Percentiles rank a stretch among this genome's conserved stretches.
Conservation (phyloP, 2,113 vertebrate species). For the Psilopsiagon aurifrons region DNA sequence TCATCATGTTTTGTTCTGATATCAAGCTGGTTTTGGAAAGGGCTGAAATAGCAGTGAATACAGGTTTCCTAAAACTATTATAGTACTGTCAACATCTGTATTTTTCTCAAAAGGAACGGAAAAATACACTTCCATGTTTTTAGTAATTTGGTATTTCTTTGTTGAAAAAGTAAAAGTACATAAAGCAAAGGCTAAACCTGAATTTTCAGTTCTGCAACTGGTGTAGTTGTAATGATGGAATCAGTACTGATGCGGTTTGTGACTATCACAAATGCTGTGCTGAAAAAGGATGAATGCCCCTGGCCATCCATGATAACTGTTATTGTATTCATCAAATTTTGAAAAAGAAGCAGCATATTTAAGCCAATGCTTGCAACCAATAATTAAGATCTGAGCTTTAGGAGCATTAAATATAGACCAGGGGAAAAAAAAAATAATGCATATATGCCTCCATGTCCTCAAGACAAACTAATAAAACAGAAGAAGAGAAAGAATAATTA, state of each 20-base stretch:
- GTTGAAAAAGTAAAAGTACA: not conserved
- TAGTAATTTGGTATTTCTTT: not conserved
- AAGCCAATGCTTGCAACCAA: not conserved
- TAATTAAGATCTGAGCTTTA: not conserved
- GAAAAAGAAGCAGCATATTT: not conserved
- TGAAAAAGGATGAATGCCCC: not conserved
- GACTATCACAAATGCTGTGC: not conserved
- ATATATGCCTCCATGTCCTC: not conserved
- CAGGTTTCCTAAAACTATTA: not conserved
- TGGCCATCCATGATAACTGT: not conserved
- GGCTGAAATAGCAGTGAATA: not conserved
- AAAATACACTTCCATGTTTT: not conserved
- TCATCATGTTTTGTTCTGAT: not conserved
- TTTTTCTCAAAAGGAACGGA: not conserved
- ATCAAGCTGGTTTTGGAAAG: not conserved
- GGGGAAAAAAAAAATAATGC: not conserved
- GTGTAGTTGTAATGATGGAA: not conserved
- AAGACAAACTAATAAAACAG: not conserved
- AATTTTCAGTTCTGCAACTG: not conserved
- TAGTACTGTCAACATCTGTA: not conserved
- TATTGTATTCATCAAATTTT: not conserved
- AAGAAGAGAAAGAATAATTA: slow-evolving; percentile 22
- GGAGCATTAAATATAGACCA: not conserved
- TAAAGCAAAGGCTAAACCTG: not conserved
- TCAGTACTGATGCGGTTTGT: not conserved